These are phyloP conservation scores for Bothrops jararaca DNA, from an alignment of 2,113 vertebrate genomes.

Conservation along the genomic window DNA sequence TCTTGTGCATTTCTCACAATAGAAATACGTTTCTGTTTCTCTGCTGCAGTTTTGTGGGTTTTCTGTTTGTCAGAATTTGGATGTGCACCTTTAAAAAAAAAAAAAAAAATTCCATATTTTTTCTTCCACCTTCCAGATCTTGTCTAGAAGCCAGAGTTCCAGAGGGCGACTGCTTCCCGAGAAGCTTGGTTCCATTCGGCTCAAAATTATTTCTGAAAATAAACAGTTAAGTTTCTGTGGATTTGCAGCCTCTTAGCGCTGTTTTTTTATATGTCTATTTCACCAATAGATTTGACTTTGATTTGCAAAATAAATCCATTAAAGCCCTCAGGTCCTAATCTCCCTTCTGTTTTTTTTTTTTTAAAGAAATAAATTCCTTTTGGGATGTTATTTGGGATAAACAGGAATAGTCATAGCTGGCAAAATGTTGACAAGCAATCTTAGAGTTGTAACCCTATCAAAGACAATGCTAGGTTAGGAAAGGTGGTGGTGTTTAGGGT, in stretches of 20 bases:
- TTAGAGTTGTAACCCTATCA: neutral
- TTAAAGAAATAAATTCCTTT: neutral
- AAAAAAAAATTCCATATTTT: neutral
- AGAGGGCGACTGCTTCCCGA: neutral
- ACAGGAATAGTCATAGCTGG: neutral
- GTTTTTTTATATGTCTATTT: neutral
- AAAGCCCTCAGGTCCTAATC: no score
- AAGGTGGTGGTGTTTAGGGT: neutral
- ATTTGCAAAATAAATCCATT: neutral
- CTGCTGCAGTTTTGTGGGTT: neutral
- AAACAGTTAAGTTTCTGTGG: slow-evolving; percentile 68
- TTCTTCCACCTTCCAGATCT: slow-evolving; percentile 50
- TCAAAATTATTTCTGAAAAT: slow-evolving; percentile 68
- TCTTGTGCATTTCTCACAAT: neutral
- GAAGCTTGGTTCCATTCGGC: slow-evolving; percentile 33
- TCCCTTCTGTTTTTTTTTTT: neutral
- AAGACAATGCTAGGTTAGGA: neutral
- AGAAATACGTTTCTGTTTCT: neutral
- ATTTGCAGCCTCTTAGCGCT: neutral
- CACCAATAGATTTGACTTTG: neutral
- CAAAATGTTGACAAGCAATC: neutral
- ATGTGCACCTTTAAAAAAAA: neutral
- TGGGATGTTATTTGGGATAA: neutral
- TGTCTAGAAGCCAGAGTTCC: slow-evolving; percentile 33
- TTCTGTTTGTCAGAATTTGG: neutral